phyloP scores from a whole-genome alignment of 2,888 invertebrate genomes.

The Vannuccia rotundouncinata region DNA sequence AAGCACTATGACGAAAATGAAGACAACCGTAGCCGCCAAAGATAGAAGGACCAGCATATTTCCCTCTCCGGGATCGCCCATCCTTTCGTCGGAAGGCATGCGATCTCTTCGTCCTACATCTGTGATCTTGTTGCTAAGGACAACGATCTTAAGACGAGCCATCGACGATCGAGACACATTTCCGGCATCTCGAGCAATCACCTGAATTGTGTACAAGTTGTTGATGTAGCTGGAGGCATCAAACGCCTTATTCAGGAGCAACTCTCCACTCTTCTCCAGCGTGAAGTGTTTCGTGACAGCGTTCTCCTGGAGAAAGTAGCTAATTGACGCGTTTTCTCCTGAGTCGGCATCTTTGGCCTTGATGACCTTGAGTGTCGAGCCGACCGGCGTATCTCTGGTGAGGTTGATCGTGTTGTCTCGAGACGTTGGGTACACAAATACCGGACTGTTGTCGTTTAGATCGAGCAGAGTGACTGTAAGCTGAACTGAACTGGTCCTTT shows the following conservation, averaged over 20 bases:
- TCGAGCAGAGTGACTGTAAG: conserved; percentile 30
- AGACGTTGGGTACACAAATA: conserved; percentile 18
- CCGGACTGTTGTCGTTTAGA: conserved; percentile 29
- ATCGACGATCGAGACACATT: conserved; percentile 1
- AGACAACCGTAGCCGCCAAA: background rate
- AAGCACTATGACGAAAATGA: conserved; percentile 8
- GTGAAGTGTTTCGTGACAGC: background rate
- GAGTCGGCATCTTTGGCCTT: conserved; percentile 30
- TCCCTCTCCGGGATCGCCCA: background rate
- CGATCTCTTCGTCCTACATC: background rate
- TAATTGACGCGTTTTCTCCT: conserved; percentile 3
- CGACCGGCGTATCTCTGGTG: conserved; percentile 18
- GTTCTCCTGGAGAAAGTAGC: background rate
- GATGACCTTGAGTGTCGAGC: conserved; percentile 23
- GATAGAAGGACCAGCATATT: background rate
- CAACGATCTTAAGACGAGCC: background rate
- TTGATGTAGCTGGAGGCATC: conserved; percentile 12
- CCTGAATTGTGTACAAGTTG: background rate
- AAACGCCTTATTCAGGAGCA: background rate
- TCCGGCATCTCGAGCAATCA: background rate
- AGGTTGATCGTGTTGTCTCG: conserved; percentile 25
- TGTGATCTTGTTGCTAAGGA: background rate
- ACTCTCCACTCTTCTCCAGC: background rate
- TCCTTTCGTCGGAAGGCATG: background rate
- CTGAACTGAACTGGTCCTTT: conserved; percentile 28